A percentile compares a stretch with the other conserved stretches of the same genome.
These are phyloP conservation scores for Athalia cordata DNA, from an alignment of 2,888 invertebrate species.

Conservation along the genomic window DNA sequence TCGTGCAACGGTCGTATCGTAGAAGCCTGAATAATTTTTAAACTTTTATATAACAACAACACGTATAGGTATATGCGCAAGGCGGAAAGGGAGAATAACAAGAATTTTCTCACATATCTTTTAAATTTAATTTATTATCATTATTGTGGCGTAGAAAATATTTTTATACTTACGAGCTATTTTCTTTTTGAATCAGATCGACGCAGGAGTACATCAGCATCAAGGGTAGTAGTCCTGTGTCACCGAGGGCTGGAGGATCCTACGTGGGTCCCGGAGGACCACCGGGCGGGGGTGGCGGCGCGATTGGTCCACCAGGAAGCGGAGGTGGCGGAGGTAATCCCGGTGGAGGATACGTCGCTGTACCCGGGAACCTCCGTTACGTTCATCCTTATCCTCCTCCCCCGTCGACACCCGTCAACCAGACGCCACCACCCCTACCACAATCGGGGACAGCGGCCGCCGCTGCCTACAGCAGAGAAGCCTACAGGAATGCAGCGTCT, in stretches of 20 bases:
- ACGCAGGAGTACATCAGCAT: constrained; percentile 70
- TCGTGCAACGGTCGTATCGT: too few species aligned
- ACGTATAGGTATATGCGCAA: too few species aligned
- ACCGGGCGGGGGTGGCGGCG: constrained; percentile 52
- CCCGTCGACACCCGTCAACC: constrained; percentile 70
- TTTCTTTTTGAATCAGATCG: constrained; percentile 59
- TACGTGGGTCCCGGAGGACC: constrained; percentile 59
- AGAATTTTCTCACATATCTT: too few species aligned
- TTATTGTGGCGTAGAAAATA: neutral
- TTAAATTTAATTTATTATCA: neutral
- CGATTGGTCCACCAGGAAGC: constrained; percentile 47
- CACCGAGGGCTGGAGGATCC: constrained; percentile 67
- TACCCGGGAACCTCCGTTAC: constrained; percentile 72
- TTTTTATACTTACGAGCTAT: neutral
- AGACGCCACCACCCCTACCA: constrained; percentile 73
- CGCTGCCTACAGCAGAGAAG: constrained; percentile 67
- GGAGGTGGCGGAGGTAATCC: constrained; percentile 32
- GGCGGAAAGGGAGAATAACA: too few species aligned
- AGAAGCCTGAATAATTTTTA: too few species aligned
- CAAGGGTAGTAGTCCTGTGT: constrained; percentile 70
- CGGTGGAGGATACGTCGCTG: constrained; percentile 71
- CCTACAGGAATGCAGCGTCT: constrained; percentile 67
- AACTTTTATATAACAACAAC: too few species aligned
- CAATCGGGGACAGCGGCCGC: constrained; percentile 72
- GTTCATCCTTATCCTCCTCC: constrained; percentile 71